Conservation (phyloP, 2,888 invertebrate genomes). For the Epistrophe eligans region DNA sequence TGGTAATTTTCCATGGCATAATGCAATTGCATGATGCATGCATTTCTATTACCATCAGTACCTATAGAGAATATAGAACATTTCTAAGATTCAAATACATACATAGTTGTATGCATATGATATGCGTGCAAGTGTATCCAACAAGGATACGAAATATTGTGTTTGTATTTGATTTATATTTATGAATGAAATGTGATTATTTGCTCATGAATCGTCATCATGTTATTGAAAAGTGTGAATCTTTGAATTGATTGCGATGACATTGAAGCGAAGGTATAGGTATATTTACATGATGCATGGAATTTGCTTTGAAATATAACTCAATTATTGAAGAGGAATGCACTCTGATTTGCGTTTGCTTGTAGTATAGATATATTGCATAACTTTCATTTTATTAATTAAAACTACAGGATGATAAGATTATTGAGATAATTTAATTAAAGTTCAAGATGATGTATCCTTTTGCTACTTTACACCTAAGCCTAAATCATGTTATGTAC, state of each 20-base stretch:
- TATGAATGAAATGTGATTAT: constrained; percentile 72
- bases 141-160: not conserved
- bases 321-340: constrained; percentile 59
- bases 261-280: constrained; percentile 65
- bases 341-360: not conserved
- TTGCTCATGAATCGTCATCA: constrained; percentile 47
- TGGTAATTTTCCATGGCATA: constrained; percentile 13
- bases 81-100: too few relatives aligned
- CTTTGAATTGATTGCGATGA: constrained; percentile 62
- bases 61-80: too few relatives aligned
- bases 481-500: too few relatives aligned
- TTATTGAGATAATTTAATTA: constrained; percentile 38
- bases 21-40: constrained; percentile 1
- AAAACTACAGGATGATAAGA: constrained; percentile 39
- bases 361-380: not conserved
- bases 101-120: too few relatives aligned
- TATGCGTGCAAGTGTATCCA: not conserved
- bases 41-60: too few relatives aligned
- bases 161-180: constrained; percentile 50
- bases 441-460: not conserved
- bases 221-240: constrained; percentile 52
- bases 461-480: too few relatives aligned
- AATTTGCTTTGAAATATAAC: constrained; percentile 66
- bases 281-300: constrained; percentile 39
- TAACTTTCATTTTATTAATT: constrained; percentile 4